phyloP scores from a whole-genome alignment of 2,113 vertebrate species.

The Kryptolebias marmoratus region DNA sequence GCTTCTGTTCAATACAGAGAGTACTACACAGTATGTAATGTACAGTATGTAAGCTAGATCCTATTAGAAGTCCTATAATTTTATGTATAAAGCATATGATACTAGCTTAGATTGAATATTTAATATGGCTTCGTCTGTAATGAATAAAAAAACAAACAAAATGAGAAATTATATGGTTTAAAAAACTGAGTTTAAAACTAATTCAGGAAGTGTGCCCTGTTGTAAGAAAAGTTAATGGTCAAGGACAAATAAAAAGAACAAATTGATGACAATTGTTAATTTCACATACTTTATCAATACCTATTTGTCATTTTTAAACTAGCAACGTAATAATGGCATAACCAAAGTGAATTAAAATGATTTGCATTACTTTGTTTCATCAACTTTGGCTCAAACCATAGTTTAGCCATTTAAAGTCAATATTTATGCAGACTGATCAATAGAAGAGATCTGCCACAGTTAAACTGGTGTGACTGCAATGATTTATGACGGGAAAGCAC shows the following conservation, averaged over 20 bases:
- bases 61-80: background rate
- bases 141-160: background rate
- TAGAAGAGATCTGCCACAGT: background rate
- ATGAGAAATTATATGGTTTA: background rate
- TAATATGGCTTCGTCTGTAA: background rate
- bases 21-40: no score
- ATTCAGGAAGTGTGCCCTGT: background rate
- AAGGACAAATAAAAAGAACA: no score
- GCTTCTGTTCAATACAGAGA: no score
- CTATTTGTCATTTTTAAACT: no score
- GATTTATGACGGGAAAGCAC: background rate
- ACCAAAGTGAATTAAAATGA: no score
- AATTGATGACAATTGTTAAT: no score
- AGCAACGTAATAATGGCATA: no score
- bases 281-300: no score
- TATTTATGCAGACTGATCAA: background rate
- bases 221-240: background rate
- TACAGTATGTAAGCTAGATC: background rate
- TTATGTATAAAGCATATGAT: background rate
- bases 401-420: no score
- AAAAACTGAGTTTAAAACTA: no score
- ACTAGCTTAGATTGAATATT: background rate
- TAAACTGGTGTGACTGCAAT: background rate
- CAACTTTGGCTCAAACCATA: no score
- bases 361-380: no score